Evolutionary conservation across 2,888 invertebrate genomes (phyloP), one percentile per base, ranked within the genome.

Genomic region (Plemyria rubiginata): DNA sequence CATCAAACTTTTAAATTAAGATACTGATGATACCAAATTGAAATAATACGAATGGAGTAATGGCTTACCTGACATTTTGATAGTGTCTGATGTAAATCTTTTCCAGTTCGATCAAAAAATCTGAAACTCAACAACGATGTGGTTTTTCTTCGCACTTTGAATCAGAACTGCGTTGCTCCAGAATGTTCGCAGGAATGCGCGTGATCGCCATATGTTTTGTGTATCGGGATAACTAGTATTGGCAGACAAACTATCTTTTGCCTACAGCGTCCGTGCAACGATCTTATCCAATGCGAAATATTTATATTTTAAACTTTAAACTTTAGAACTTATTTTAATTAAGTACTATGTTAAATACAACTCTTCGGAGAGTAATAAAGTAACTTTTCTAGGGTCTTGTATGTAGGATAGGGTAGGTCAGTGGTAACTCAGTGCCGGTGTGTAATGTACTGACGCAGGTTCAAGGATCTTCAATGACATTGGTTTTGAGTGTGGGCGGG

Each of bases 181-280:
- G 89, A 86, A 79, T 73, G 78, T 81, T 82, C 83, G 76, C 72
- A 67, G 65, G 74, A 85, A 82, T 86, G 85, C 84, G 84, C 78
- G 79, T 77, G 76, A 78, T 76, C 76, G 85, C 84, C 89, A 88
- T 88, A 87, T 88, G 90, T 87, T 90, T 87, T 80, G 77, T 86
- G 75, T 79, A 71, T 71, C 74, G 78, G 78, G 75, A 80, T 83
- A 79, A 73, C 78, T 78, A 75, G 80, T 78, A 82, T 81, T 81
- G 78, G 81, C 80, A 77, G 71, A 67, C 43, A 62, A 65, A 58
- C 57, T 61, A 46, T 8, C 38, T 54, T 60, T 15, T 28, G 43
- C 8, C 11, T 9, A 8, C 9, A 38, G 36, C 11, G 36, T 50
- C n/a, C 36, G 59, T 53, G 13, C 59, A 11, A 38, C 56, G 56